These are phyloP conservation scores for Amphiprion ocellaris DNA, from an alignment of 2,113 vertebrate genomes.

Conservation along the genomic window DNA sequence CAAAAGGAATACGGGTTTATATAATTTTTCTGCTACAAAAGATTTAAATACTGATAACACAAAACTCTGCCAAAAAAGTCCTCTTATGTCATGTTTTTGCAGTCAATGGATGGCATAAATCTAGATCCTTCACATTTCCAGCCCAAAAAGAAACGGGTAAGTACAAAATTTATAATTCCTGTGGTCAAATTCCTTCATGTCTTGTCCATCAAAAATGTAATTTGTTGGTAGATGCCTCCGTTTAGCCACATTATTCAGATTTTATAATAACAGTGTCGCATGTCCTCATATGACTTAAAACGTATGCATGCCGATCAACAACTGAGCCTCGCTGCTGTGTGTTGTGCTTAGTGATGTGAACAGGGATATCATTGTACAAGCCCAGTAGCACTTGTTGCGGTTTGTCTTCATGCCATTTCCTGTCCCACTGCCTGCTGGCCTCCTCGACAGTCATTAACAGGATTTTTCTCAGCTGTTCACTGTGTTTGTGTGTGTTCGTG, in stretches of 20 bases:
- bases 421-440: slow-evolving; percentile 38
- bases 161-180: slow-evolving; percentile 16
- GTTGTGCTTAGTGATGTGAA: slow-evolving; percentile 28
- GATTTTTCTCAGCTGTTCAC: slow-evolving; percentile 64
- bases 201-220: not conserved
- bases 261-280: not conserved
- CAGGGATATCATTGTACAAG: slow-evolving; percentile 45
- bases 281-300: not conserved
- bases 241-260: not conserved
- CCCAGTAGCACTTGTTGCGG: slow-evolving; percentile 57
- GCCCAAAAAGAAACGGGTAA: slow-evolving; percentile 90
- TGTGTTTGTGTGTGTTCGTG: slow-evolving; percentile 3
- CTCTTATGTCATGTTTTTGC: slow-evolving; percentile 29
- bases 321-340: not conserved
- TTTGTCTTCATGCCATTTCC: slow-evolving; percentile 52
- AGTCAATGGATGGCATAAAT: slow-evolving; percentile 88
- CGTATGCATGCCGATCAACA: slow-evolving; percentile 1
- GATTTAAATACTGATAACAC: not conserved
- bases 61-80: not conserved
- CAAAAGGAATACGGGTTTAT: no score
- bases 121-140: slow-evolving; percentile 82
- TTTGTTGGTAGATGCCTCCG: not conserved
- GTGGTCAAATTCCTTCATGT: not conserved
- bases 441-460: slow-evolving; percentile 23
- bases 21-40: no score